These are phyloP conservation scores for Trachymyrmex cornetzi DNA, from an alignment of 1,140 invertebrate species.

Conservation along the genomic window DNA sequence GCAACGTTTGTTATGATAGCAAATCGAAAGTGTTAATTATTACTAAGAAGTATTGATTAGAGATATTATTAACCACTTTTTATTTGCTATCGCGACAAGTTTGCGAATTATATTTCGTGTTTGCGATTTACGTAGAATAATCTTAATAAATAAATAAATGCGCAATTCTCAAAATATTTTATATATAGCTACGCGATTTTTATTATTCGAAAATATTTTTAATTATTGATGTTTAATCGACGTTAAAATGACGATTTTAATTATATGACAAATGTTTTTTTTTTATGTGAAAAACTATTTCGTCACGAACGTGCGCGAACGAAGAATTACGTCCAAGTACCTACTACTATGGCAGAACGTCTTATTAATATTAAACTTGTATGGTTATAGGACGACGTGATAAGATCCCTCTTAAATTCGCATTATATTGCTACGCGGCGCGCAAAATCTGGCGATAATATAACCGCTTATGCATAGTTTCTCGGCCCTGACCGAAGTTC, in stretches of 20 bases:
- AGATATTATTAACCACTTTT: no score
- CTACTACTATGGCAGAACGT: neutral
- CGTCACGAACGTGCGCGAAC: neutral
- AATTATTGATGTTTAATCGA: no score
- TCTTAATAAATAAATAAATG: neutral
- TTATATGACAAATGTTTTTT: neutral
- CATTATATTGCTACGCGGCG: slow-evolving; percentile 56
- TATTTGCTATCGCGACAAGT: no score
- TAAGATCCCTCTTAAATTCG: slow-evolving; percentile 60
- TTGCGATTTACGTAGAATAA: no score
- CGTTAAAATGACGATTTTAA: no score
- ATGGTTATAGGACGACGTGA: slow-evolving; percentile 42
- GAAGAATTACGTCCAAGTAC: slow-evolving; percentile 16
- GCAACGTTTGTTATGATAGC: no score
- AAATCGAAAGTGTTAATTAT: no score
- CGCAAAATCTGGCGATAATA: slow-evolving; percentile 71
- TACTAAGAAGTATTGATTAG: no score
- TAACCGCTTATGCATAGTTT: slow-evolving; percentile 77
- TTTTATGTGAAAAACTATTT: neutral
- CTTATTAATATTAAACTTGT: slow-evolving; percentile 51
- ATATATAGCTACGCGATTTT: neutral
- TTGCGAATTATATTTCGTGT: no score
- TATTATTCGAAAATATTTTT: neutral
- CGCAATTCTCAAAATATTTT: neutral
- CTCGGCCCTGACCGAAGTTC: slow-evolving; percentile 61